A percentile compares a stretch with the other conserved stretches of the same genome.
These are phyloP conservation scores for Hippasteria phrygiana DNA, from an alignment of 53 echinoderm and acorn worm genomes.

Conservation along the genomic window DNA sequence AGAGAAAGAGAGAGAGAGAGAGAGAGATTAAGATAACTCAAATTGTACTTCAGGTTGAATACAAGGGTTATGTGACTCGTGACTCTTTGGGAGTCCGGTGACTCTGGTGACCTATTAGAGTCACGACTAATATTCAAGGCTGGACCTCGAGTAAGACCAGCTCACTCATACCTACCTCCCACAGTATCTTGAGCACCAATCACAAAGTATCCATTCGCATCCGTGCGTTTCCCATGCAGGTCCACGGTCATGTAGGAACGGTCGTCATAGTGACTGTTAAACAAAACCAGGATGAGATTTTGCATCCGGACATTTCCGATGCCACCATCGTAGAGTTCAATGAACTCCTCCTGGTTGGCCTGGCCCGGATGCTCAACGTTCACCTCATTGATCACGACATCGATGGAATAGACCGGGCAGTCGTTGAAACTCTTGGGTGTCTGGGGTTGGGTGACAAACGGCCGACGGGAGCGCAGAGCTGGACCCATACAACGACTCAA, in stretches of 20 bases:
- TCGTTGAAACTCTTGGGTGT: constrained; percentile 80
- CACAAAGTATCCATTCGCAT: constrained; percentile 81
- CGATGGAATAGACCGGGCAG: constrained; percentile 83
- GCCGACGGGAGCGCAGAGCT: constrained; percentile 1
- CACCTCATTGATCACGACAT: constrained; percentile 90
- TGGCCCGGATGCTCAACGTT: constrained; percentile 79
- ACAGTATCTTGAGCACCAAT: constrained; percentile 61
- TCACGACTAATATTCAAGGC: no score
- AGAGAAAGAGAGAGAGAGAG: neutral
- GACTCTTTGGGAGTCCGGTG: no score
- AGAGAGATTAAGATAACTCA: no score
- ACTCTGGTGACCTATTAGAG: no score
- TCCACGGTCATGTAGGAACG: constrained; percentile 74
- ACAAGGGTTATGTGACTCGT: no score
- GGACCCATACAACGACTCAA: constrained; percentile 84
- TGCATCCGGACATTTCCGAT: constrained; percentile 70
- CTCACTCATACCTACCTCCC: constrained; percentile 31
- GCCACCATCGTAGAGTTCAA: constrained; percentile 94
- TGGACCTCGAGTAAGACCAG: neutral
- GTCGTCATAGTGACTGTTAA: constrained; percentile 73
- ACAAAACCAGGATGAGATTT: constrained; percentile 79
- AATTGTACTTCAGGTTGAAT: no score
- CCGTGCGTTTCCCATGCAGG: constrained; percentile 84
- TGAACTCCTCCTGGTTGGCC: constrained; percentile 74
- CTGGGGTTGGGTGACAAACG: constrained; percentile 61